Base-by-base conservation (phyloP, 2,797 vertebrate genomes). In the Sylvilagus floridanus region DNA sequence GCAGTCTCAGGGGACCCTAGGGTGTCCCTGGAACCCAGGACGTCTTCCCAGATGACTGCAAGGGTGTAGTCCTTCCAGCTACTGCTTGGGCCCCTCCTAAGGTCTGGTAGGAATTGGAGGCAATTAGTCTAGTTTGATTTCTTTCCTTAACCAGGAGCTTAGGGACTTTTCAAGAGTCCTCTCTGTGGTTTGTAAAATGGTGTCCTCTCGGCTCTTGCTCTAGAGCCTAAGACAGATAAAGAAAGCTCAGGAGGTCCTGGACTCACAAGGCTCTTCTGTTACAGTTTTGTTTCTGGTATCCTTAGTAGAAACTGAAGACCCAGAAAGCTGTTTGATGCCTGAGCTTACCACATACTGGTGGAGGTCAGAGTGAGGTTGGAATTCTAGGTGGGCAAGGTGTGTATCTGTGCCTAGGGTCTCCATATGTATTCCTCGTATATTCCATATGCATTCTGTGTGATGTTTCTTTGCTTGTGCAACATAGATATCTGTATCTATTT, bases 121-220 rank as follows among this genome's bases (percentile, higher is more conserved):
- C 11, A 92, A 90, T 93, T 87, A 92, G 26, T n/a, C 14, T 63
- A 73, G 32, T 65, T 16, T 42, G 35, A 57, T 57, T 42, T 90
- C n/a, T 65, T 79, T 83, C 35, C 8, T 68, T 79, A 90, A 71
- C 10, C 7, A 37, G 60, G 66, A 76, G 54, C 83, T 79, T 68
- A 90, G 82, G 62, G 92, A 94, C 42, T 69, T 73, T 60, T 60
- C 22, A 19, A n/a, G 21, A 69, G 35, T 60, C 35, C 52, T 81
- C 54, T 60, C 5, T 14, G 16, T 42, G n/a, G n/a, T 32, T 66
- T 84, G 11, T 62, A 66, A 82, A 71, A 30, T 75, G n/a, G 42
- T 69, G 13, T 35, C n/a, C 2, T 72, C 4, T 11, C 63, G 21
- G 6, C 60, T 92, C 24, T 63, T 83, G 71, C 19, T 78, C 42